Conservation (phyloP, 2,797 vertebrate genomes). For the Borostomias antarcticus region DNA sequence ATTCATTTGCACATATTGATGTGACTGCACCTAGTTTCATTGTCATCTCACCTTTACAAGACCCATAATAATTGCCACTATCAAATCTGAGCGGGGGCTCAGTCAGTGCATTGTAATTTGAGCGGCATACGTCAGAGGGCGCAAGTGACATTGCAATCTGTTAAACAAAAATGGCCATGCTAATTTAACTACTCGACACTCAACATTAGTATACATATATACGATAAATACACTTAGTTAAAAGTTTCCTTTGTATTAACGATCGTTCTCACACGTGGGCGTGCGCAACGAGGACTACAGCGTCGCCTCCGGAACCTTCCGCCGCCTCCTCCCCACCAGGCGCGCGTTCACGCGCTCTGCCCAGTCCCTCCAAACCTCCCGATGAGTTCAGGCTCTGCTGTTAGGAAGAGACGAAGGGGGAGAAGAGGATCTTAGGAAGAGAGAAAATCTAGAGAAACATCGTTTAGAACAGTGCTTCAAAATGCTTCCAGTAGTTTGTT, state of each 20-base stretch:
- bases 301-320: conserved; percentile 29
- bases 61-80: neutral
- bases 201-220: too few species aligned
- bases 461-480: neutral
- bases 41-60: neutral
- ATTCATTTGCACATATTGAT: too few species aligned
- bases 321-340: conserved; percentile 29
- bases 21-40: conserved; percentile 5
- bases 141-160: conserved; percentile 38
- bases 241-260: too few species aligned
- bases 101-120: conserved; percentile 9
- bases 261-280: conserved; percentile 38
- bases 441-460: neutral
- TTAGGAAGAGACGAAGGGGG: conserved; percentile 40
- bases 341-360: conserved; percentile 29
- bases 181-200: too few species aligned
- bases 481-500: neutral
- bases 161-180: too few species aligned
- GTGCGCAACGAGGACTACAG: conserved; percentile 40
- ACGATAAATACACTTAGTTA: too few species aligned
- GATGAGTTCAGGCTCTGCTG: too few species aligned
- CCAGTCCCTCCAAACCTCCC: conserved; percentile 41
- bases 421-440: neutral
- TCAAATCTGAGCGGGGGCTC: neutral
- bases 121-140: conserved; percentile 51